Percentiles rank a stretch among this genome's conserved stretches.
These are phyloP conservation scores for Ciconia nigra DNA, from an alignment of 2,797 vertebrate species.

Conservation along the genomic window DNA sequence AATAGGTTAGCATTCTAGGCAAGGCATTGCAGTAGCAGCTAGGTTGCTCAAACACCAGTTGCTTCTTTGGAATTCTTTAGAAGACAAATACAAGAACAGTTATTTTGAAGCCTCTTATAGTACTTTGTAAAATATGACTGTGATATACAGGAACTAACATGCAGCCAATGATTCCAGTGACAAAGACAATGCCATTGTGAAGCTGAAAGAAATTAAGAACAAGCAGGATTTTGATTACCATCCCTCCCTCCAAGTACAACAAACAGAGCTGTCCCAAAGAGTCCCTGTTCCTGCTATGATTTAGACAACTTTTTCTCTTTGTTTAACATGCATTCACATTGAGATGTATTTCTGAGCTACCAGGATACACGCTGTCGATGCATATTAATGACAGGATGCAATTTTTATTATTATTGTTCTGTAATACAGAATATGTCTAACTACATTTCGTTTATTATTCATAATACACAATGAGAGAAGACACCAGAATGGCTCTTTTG, in stretches of 20 bases:
- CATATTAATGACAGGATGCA: conserved; percentile 60
- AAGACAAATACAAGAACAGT: neutral
- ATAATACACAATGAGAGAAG: conserved; percentile 67
- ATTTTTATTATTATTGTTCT: conserved; percentile 67
- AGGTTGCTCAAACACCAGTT: neutral
- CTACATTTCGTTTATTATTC: conserved; percentile 73
- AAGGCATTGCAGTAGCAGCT: neutral
- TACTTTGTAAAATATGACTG: neutral
- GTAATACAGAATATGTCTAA: conserved; percentile 48
- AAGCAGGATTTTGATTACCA: neutral
- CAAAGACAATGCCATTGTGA: neutral
- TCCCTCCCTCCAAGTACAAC: neutral
- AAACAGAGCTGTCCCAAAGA: neutral
- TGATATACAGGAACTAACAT: neutral
- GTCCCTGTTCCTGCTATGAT: neutral
- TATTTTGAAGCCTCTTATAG: neutral
- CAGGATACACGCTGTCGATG: neutral
- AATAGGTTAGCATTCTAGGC: neutral
- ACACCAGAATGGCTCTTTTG: conserved; percentile 73
- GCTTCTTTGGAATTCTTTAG: neutral
- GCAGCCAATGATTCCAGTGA: neutral
- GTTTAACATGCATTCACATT: neutral
- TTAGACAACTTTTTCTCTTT: neutral
- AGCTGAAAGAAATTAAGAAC: neutral
- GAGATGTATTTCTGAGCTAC: conserved; percentile 25